Percentiles rank a stretch among this genome's conserved stretches.
Evolutionary conservation across 2,797 vertebrate genomes (phyloP).

Genomic region (Hypotaenidia okinawae): DNA sequence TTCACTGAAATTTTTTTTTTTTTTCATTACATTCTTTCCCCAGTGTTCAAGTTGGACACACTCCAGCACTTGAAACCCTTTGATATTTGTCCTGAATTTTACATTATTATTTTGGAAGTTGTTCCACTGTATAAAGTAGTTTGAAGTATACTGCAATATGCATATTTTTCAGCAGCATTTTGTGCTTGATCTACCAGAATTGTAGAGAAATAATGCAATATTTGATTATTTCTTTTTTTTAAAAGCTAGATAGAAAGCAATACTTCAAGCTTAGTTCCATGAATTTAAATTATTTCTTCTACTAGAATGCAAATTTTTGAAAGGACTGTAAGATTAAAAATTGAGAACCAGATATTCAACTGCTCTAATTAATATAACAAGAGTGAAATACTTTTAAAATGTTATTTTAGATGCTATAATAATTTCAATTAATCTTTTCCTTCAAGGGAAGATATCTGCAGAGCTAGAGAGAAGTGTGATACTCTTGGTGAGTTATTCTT

Average conservation of each 20-base stretch:
- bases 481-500: conserved; percentile 88
- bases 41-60: neutral
- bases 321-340: neutral
- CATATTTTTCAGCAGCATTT: neutral
- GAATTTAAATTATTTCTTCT: neutral
- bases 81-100: neutral
- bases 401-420: neutral
- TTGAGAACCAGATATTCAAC: neutral
- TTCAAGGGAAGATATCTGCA: conserved; percentile 96
- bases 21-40: neutral
- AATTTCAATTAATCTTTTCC: conserved; percentile 56
- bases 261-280: neutral
- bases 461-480: conserved; percentile 95
- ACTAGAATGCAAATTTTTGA: neutral
- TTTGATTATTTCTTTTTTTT: neutral
- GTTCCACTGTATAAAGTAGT: neutral
- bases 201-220: neutral
- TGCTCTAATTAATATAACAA: neutral
- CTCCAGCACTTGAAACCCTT: neutral
- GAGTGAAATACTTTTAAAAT: neutral
- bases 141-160: neutral
- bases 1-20: neutral
- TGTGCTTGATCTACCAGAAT: neutral
- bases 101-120: neutral
- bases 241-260: neutral